Conservation (phyloP, 2,113 vertebrate genomes). For the Microtus montanus region DNA sequence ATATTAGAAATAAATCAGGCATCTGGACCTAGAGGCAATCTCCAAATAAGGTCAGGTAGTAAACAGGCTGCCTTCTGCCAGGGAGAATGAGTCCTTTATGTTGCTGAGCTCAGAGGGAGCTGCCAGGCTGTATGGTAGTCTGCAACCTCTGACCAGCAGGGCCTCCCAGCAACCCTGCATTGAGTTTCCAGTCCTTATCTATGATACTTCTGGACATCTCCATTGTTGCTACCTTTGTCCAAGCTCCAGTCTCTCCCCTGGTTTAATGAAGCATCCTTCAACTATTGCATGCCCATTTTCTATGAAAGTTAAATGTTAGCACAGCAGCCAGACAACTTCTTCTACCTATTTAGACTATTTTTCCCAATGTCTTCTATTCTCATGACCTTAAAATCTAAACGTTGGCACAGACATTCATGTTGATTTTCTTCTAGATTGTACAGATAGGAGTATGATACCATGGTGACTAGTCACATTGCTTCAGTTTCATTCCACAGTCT, state of each 20-base stretch:
- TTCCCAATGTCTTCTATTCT: neutral
- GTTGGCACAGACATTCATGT: neutral
- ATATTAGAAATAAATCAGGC: neutral
- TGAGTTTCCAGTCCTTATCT: neutral
- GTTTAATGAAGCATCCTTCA: neutral
- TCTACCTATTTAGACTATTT: neutral
- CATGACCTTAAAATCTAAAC: neutral
- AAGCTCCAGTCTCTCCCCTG: neutral
- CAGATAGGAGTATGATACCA: neutral
- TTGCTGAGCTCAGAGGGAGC: neutral
- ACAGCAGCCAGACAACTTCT: neutral
- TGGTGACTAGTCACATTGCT: neutral
- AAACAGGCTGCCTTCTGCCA: neutral
- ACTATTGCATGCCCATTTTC: neutral
- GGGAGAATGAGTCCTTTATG: neutral
- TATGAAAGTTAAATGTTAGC: neutral
- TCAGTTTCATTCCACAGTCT: neutral
- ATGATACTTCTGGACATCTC: neutral
- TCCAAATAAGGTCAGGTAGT: neutral
- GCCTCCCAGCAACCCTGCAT: neutral
- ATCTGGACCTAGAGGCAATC: neutral
- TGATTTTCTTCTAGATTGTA: neutral
- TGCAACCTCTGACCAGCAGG: neutral
- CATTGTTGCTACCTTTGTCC: neutral
- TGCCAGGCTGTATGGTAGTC: neutral